Percentiles rank a stretch among this genome's conserved stretches.
These are phyloP conservation scores for Zalophus californianus DNA, from an alignment of 2,797 vertebrate genomes.

Conservation along the genomic window DNA sequence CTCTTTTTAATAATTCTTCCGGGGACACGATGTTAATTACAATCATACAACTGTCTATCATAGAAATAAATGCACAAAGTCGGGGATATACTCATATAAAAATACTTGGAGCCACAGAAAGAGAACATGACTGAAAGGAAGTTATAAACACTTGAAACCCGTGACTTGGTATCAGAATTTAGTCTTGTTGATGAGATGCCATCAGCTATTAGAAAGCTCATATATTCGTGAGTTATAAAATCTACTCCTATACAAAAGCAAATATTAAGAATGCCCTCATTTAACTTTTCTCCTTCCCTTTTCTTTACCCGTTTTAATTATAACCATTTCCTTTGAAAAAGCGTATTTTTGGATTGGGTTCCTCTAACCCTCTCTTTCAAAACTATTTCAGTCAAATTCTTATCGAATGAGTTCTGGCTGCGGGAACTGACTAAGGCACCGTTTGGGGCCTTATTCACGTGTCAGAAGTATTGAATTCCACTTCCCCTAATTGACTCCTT, in stretches of 20 bases:
- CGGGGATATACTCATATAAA: neutral
- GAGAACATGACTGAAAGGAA: neutral
- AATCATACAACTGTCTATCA: neutral
- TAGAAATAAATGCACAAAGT: neutral
- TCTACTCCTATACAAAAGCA: neutral
- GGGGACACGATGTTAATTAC: no score
- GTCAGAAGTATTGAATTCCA: neutral
- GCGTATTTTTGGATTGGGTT: conserved; percentile 50
- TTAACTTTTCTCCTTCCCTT: conserved; percentile 14
- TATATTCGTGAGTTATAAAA: neutral
- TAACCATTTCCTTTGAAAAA: conserved; percentile 48
- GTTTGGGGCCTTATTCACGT: neutral
- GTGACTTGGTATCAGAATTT: neutral
- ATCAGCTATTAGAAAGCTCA: neutral
- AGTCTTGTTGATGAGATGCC: neutral
- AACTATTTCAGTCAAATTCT: conserved; percentile 6
- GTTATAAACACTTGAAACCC: neutral
- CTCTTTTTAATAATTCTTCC: neutral
- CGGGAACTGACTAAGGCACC: neutral
- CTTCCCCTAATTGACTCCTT: neutral
- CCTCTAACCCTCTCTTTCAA: conserved; percentile 35
- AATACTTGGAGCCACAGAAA: neutral
- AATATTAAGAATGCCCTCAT: neutral
- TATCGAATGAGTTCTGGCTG: conserved; percentile 39
- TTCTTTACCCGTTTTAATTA: conserved; percentile 57